These are phyloP conservation scores for Anadara kagoshimensis DNA, from an alignment of 1,140 invertebrate genomes.

Conservation along the genomic window DNA sequence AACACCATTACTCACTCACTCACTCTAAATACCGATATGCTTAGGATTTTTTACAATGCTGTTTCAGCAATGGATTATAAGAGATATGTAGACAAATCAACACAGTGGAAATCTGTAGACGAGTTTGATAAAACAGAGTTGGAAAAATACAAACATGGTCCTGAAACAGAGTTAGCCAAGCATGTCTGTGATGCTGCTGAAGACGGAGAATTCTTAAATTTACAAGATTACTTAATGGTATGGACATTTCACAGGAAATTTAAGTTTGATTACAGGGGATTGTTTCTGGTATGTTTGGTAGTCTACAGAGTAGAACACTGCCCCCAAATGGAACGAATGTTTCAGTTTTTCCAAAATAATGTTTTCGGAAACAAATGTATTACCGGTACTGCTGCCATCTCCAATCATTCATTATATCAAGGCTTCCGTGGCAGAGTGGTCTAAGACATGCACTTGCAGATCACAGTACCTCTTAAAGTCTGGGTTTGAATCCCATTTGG, in stretches of 20 bases:
- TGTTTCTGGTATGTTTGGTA: too few species aligned
- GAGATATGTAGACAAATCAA: too few species aligned
- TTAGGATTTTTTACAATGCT: too few species aligned
- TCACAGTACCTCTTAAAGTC: too few species aligned
- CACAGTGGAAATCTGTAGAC: not conserved
- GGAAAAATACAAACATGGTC: constrained; percentile 44
- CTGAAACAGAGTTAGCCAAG: constrained; percentile 45
- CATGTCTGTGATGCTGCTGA: constrained; percentile 36
- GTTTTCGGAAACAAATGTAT: not conserved
- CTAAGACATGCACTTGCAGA: too few species aligned
- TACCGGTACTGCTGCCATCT: not conserved
- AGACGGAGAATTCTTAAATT: constrained; percentile 28
- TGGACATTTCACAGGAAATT: not conserved
- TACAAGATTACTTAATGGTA: constrained; percentile 49
- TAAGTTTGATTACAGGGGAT: not conserved
- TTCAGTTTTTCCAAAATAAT: not conserved
- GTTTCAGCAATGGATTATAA: too few species aligned
- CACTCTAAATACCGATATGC: too few species aligned
- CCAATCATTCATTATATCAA: too few species aligned
- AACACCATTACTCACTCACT: too few species aligned
- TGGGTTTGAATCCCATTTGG: too few species aligned
- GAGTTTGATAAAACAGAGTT: constrained; percentile 38
- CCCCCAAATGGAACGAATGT: not conserved
- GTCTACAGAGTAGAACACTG: too few species aligned
- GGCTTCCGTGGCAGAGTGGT: too few species aligned